Conservation (phyloP, 1,140 invertebrate genomes). For the Danaus plexippus region DNA sequence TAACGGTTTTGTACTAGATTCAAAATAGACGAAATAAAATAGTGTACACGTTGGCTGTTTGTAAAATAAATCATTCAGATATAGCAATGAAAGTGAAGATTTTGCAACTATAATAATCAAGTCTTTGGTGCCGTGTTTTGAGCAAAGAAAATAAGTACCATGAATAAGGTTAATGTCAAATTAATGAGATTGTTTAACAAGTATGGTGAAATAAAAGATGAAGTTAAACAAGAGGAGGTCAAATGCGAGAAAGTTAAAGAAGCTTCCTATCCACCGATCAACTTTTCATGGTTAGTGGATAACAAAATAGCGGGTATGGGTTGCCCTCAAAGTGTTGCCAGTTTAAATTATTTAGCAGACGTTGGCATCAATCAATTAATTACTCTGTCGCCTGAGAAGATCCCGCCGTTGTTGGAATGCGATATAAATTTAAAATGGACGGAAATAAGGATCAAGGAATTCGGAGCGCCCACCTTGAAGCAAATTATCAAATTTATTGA, state of each 20-base stretch:
- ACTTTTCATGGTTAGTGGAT: slow-evolving; percentile 62
- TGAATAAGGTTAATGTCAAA: slow-evolving; percentile 50
- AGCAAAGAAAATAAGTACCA: slow-evolving; percentile 34
- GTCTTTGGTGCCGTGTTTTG: background rate
- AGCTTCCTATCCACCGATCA: slow-evolving; percentile 54
- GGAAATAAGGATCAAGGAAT: slow-evolving; percentile 76
- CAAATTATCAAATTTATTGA: slow-evolving; percentile 79
- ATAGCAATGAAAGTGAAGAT: slow-evolving; percentile 12
- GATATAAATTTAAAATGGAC: slow-evolving; percentile 72
- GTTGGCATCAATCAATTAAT: slow-evolving; percentile 72
- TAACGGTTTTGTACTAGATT: slow-evolving; percentile 7
- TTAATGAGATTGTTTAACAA: slow-evolving; percentile 61
- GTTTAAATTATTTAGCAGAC: slow-evolving; percentile 74
- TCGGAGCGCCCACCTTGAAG: slow-evolving; percentile 75
- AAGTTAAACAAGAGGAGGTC: slow-evolving; percentile 22
- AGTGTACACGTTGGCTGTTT: slow-evolving; percentile 13
- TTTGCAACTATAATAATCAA: background rate
- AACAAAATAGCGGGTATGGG: slow-evolving; percentile 66
- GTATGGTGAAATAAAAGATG: slow-evolving; percentile 36
- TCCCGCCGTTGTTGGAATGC: slow-evolving; percentile 71
- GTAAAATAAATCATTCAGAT: slow-evolving; percentile 11
- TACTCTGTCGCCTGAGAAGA: slow-evolving; percentile 76
- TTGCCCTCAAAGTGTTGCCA: slow-evolving; percentile 73
- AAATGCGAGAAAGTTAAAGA: slow-evolving; percentile 23
- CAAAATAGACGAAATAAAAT: slow-evolving; percentile 17